A percentile compares a stretch with the other conserved stretches of the same genome.
Conservation (phyloP, 23 tunicate species). For the Botrylloides violaceus region DNA sequence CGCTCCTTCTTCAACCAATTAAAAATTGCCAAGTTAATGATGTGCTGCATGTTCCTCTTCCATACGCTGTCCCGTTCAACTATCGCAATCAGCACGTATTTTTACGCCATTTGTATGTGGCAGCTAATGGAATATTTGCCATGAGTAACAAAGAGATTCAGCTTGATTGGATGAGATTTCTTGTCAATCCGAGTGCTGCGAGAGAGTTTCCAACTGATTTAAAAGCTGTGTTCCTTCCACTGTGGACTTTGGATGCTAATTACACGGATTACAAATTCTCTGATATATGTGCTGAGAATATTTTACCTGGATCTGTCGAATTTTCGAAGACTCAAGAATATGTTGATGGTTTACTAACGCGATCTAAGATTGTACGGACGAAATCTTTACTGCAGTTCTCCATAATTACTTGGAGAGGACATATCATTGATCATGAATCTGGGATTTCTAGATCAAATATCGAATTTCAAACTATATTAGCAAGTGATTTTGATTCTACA, state of each 20-base stretch:
- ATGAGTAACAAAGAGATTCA: conserved; percentile 19
- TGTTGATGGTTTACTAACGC: neutral
- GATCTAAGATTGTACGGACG: neutral
- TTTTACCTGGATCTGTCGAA: neutral
- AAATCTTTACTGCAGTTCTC: conserved; percentile 19
- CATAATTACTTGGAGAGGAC: conserved; percentile 46
- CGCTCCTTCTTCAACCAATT: too few relatives aligned
- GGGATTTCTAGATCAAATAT: conserved; percentile 2
- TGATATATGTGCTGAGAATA: conserved; percentile 30
- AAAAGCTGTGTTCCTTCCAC: conserved; percentile 33
- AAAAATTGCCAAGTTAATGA: neutral
- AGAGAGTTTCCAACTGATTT: conserved; percentile 34
- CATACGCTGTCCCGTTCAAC: neutral
- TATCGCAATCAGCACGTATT: neutral
- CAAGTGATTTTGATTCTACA: conserved; percentile 33
- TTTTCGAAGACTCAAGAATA: neutral
- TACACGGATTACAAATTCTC: neutral
- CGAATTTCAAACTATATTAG: conserved; percentile 38
- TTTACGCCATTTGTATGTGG: conserved; percentile 33
- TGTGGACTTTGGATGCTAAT: conserved; percentile 40
- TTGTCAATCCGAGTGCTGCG: conserved; percentile 44
- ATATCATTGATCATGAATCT: neutral
- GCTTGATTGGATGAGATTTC: conserved; percentile 1
- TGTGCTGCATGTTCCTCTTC: neutral
- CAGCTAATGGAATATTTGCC: conserved; percentile 49